phyloP scores from a whole-genome alignment of 2,113 vertebrate genomes.

The Eulacestoma nigropectus region DNA sequence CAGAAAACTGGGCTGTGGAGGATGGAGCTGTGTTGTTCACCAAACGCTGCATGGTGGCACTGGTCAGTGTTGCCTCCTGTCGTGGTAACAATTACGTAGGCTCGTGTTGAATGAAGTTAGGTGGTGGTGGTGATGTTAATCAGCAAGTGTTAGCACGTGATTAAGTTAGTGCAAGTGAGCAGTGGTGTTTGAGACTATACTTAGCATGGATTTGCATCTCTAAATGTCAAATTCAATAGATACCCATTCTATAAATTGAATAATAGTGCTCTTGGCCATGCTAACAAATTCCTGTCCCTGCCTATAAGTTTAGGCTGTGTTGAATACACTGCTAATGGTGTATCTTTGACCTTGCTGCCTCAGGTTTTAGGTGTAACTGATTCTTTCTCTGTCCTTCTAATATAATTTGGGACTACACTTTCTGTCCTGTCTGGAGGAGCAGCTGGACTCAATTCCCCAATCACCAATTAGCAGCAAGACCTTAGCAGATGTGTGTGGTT shows the following conservation, averaged over 20 bases:
- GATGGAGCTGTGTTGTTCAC: background rate
- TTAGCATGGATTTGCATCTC: background rate
- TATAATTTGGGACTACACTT: background rate
- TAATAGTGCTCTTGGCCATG: background rate
- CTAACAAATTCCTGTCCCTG: background rate
- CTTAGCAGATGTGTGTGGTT: background rate
- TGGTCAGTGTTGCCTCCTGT: accelerated
- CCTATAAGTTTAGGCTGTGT: background rate
- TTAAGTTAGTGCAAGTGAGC: background rate
- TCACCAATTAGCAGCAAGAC: background rate
- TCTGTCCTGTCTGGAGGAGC: background rate
- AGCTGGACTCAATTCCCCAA: background rate
- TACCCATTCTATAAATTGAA: background rate
- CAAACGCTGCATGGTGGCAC: no score
- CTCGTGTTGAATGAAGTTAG: background rate
- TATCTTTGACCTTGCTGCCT: background rate
- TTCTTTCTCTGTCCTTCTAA: background rate
- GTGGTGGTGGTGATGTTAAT: background rate
- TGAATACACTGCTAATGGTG: background rate
- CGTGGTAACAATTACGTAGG: accelerated
- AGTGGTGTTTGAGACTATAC: background rate
- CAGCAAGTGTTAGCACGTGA: background rate
- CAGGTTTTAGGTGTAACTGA: background rate
- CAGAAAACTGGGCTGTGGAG: no score
- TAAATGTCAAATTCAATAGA: background rate